These are phyloP conservation scores for Latrodectus geometricus DNA, from an alignment of 1,140 invertebrate genomes.

Conservation along the genomic window DNA sequence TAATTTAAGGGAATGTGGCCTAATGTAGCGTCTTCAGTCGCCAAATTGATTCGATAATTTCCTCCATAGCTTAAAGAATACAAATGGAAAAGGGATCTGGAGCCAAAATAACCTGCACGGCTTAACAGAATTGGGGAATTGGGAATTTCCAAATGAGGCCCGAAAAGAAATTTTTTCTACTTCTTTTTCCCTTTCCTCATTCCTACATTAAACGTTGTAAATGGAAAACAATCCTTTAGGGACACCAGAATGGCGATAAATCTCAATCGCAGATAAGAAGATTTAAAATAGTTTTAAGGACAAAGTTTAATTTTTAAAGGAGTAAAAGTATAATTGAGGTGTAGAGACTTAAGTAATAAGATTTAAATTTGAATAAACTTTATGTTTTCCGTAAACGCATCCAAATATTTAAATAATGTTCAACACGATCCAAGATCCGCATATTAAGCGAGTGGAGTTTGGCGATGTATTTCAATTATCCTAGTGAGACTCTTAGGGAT, in stretches of 20 bases:
- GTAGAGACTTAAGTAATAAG: too few species aligned
- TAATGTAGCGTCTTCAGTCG: neutral
- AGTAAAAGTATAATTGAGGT: too few species aligned
- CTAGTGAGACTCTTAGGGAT: too few species aligned
- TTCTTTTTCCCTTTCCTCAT: neutral
- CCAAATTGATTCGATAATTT: slow-evolving; percentile 1
- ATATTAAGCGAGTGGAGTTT: too few species aligned
- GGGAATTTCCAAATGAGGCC: neutral
- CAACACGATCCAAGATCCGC: too few species aligned
- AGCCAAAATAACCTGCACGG: neutral
- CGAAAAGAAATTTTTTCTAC: neutral
- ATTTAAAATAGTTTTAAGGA: too few species aligned
- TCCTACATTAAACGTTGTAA: neutral
- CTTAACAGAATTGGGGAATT: neutral
- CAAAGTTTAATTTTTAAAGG: too few species aligned
- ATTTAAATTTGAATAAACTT: too few species aligned
- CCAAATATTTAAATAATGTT: too few species aligned
- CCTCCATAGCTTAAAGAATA: neutral
- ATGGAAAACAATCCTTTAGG: neutral
- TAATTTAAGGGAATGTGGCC: neutral
- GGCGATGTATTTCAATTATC: too few species aligned
- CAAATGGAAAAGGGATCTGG: neutral
- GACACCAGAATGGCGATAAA: neutral
- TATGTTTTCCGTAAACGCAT: too few species aligned
- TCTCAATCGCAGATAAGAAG: too few species aligned